Evolutionary conservation across 2,888 invertebrate species (phyloP), one percentile per base, ranked within the genome.

Genomic region (Drosophila borborema): DNA sequence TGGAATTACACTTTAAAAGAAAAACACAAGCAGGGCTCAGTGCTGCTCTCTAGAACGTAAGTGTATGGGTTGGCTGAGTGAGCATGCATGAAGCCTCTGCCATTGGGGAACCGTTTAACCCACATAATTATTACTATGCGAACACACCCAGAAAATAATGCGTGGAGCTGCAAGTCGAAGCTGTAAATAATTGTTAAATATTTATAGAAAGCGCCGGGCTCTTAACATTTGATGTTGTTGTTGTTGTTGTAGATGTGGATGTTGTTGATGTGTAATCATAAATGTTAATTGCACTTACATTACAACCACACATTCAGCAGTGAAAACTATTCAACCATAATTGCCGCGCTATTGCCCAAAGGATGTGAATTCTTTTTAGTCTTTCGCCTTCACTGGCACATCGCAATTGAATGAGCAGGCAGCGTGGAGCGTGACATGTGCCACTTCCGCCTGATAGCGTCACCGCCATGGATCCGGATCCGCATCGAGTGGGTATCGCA

Each of bases 381-480:
- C 45, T 51, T 63, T 65, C 64, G 56, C 53, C 81, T 79, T 64
- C 70, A 54, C 66, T 51, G 45, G 43, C 54, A 72, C 54, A 77
- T 70, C 68, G 68, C 83, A 68, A 80, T 76, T 86, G 77, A 81
- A 71, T 75, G 86, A 67, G 80, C 80, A 75, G 74, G 77, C 78
- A 83, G 67, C 65, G 60, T 81, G 71, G 81, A 87, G 81, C 77
- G 87, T 82, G 89, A 81, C 89, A 86, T 86, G 86, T 86, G 89
- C 89, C 88, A 89, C 86, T 86, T 86, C 88, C 86, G 89, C 86
- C 73, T 82, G 88, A 86, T 87, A 89, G 88, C 88, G 81, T 85
- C 82, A 81, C 64, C 76, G 65, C 62, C 81, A 79, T 81, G 75
- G 74, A 77, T 84, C 80, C 87, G 60, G 80, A 80, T 80, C 80